Conservation (phyloP, 30 jellyfish, hydroid and myxozoan genomes). For the Hydractinia symbiolongicarpus region DNA sequence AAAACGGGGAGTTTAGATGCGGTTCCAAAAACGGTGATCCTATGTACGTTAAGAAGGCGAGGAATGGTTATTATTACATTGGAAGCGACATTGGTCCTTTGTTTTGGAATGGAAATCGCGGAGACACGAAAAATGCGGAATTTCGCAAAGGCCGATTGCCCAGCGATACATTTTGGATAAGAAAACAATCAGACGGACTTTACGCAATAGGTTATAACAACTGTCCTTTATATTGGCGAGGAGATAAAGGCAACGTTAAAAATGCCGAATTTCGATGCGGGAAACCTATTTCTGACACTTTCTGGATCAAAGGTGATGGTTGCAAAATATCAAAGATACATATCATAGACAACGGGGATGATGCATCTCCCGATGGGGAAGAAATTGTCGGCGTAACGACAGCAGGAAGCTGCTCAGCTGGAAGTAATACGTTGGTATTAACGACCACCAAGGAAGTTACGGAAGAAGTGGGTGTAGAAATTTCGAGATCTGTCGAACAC, state of each 20-base stretch:
- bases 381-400: background rate
- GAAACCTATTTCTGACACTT: background rate
- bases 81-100: background rate
- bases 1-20: constrained; percentile 6
- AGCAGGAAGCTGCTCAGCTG: background rate
- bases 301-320: background rate
- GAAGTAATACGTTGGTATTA: background rate
- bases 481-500: background rate
- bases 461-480: background rate
- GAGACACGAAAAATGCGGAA: background rate
- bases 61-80: background rate
- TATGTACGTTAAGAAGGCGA: background rate
- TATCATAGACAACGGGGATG: background rate
- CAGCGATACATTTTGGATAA: background rate
- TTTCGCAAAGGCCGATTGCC: background rate
- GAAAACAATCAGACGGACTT: background rate
- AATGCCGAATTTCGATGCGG: constrained; percentile 3
- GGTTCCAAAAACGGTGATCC: constrained; percentile 12
- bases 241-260: background rate
- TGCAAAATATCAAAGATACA: background rate
- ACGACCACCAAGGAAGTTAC: background rate
- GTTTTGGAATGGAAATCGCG: constrained; percentile 1
- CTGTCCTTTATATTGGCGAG: constrained; percentile 6
- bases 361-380: background rate
- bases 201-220: background rate